Conservation (phyloP, 2,113 vertebrate species). For the Holacanthus passer region DNA sequence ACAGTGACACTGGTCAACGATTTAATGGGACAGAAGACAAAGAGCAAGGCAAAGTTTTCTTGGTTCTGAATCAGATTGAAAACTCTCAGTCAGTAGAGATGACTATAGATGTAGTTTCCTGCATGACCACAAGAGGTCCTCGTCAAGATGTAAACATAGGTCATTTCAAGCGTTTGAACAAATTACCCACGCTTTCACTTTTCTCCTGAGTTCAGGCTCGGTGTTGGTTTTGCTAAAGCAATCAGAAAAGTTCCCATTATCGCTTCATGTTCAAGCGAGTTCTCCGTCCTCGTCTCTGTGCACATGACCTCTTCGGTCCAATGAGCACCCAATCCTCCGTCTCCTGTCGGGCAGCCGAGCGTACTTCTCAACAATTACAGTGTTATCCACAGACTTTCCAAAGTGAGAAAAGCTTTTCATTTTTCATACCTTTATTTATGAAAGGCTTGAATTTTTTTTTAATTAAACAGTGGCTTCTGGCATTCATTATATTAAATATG, state of each 20-base stretch:
- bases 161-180: neutral
- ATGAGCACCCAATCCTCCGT: neutral
- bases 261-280: neutral
- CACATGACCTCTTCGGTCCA: neutral
- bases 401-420: neutral
- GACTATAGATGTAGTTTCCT: too few relatives aligned
- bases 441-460: neutral
- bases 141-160: too few relatives aligned
- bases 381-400: neutral
- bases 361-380: neutral
- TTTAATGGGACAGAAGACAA: constrained; percentile 9
- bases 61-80: constrained; percentile 8
- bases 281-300: neutral
- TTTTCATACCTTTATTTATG: neutral
- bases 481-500: neutral
- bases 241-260: neutral
- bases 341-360: neutral
- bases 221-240: neutral
- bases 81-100: neutral
- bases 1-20: neutral
- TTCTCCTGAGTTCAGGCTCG: neutral
- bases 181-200: neutral
- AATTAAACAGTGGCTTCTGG: neutral
- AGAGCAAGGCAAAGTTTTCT: neutral
- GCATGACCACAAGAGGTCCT: neutral